phyloP scores from a whole-genome alignment of 2,113 vertebrate genomes.

The Leptobrachium ailaonicum region DNA sequence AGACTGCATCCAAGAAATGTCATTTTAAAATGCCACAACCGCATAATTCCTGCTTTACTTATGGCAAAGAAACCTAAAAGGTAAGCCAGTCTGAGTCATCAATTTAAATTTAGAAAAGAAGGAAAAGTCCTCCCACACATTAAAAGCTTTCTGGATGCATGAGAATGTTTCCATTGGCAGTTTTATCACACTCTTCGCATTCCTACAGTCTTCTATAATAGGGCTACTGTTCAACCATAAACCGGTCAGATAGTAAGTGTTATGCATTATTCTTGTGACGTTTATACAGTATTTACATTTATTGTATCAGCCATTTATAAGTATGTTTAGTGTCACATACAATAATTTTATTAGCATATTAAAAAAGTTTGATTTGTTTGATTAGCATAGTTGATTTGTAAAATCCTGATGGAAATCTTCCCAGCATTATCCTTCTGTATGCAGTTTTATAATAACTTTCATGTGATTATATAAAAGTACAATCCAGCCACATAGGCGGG shows the following conservation, averaged over 20 bases:
- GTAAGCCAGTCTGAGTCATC: slow-evolving; percentile 34
- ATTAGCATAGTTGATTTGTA: no score
- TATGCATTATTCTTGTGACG: neutral
- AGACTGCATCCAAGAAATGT: slow-evolving; percentile 15
- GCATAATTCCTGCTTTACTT: slow-evolving; percentile 28
- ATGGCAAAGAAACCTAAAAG: slow-evolving; percentile 21
- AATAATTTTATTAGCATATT: no score
- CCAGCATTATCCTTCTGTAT: no score
- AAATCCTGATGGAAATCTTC: no score
- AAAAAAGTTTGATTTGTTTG: no score
- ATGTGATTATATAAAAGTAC: no score
- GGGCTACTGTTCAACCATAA: neutral
- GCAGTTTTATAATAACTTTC: no score
- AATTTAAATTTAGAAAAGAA: slow-evolving; percentile 34
- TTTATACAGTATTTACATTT: no score
- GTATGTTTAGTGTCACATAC: no score
- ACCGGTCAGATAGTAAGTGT: neutral
- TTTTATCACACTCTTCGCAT: neutral
- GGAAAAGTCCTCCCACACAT: slow-evolving; percentile 32
- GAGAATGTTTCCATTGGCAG: slow-evolving; percentile 23
- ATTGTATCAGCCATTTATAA: no score
- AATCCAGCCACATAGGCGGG: no score
- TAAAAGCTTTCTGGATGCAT: slow-evolving; percentile 22
- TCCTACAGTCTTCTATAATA: neutral
- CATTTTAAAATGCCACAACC: slow-evolving; percentile 25